Conservation (phyloP, 2,797 vertebrate genomes). For the Notamacropus eugenii region DNA sequence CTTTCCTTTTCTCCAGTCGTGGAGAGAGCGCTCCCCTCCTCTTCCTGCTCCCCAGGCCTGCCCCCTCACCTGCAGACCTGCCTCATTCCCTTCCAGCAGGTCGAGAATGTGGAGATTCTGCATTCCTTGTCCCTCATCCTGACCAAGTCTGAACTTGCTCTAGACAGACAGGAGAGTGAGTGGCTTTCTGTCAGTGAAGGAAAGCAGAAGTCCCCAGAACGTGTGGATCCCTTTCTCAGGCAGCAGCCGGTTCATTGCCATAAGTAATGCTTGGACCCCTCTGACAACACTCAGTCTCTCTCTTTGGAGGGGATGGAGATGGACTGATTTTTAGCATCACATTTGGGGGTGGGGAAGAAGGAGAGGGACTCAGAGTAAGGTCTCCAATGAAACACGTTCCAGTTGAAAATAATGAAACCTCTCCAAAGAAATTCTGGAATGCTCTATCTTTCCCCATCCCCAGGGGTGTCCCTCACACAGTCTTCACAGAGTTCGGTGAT, state of each 20-base stretch:
- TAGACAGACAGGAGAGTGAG: rapidly evolving
- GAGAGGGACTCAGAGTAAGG: background rate
- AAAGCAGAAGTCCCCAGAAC: background rate
- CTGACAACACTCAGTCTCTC: background rate
- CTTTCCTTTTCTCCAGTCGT: too few species aligned
- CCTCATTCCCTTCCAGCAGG: background rate
- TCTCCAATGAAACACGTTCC: background rate
- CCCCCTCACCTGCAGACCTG: background rate
- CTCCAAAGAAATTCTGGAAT: background rate
- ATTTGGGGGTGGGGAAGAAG: background rate
- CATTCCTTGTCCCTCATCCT: background rate
- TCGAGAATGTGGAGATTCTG: background rate
- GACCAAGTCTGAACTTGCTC: background rate
- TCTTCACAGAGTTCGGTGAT: background rate
- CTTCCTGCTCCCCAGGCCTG: too few species aligned
- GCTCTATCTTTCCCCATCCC: background rate
- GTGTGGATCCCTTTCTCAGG: background rate
- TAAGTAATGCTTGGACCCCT: too few species aligned
- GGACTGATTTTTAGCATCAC: background rate
- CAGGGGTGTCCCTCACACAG: rapidly evolving
- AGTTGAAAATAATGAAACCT: background rate
- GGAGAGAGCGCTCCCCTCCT: background rate
- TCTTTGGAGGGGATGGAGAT: too few species aligned
- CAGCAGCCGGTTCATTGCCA: background rate
- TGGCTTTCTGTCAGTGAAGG: background rate